Evolutionary conservation across 2,113 vertebrate species (phyloP).

Genomic region (Athene noctua): DNA sequence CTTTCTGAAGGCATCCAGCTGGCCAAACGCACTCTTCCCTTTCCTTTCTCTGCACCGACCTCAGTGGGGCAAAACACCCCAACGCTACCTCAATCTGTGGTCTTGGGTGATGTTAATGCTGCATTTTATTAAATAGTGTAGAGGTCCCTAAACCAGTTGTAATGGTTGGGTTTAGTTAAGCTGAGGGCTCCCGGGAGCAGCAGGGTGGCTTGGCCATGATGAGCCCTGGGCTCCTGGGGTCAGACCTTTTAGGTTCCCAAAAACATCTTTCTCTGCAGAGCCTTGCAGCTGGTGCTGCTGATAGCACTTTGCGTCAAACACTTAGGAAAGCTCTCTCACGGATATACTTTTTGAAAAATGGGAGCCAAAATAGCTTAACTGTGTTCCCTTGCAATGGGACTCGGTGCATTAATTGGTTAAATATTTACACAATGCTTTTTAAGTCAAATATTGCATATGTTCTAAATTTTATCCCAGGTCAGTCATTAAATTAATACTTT

Average conservation of each 20-base stretch:
- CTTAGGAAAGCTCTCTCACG: neutral
- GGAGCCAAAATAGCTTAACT: neutral
- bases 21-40: neutral
- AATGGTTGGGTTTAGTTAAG: neutral
- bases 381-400: neutral
- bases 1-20: neutral
- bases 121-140: neutral
- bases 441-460: accelerated
- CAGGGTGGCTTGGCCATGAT: neutral
- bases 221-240: neutral
- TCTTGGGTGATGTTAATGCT: neutral
- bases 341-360: neutral
- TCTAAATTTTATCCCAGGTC: neutral
- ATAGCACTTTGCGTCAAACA: neutral
- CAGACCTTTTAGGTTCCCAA: neutral
- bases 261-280: neutral
- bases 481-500: neutral
- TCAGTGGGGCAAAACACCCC: neutral
- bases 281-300: neutral
- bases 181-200: neutral
- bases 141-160: neutral
- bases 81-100: neutral
- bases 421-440: neutral
- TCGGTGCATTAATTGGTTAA: neutral
- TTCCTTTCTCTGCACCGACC: neutral